Base-by-base conservation (phyloP, 1,140 invertebrate species). In the Camponotus vicinus region DNA sequence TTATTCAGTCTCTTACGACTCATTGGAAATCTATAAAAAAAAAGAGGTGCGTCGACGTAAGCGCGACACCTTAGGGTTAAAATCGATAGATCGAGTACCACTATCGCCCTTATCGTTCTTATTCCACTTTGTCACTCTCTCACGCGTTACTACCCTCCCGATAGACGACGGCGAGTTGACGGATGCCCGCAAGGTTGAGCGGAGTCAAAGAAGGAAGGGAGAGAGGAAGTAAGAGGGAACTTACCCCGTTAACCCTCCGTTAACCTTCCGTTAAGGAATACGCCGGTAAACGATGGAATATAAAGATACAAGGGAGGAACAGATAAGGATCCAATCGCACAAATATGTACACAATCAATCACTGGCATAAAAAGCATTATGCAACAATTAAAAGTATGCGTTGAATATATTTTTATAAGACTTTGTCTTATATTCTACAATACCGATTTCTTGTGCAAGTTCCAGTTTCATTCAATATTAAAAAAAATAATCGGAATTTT, bases 81-180 rank as follows among this genome's bases (percentile, higher is more conserved):
- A 75, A 83, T 83, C 79, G 69, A 83, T 83, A 75, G 69, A 73
- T 83, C 55, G 67, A 32, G 70, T 45, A 66, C 49, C 49, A 52
- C 63, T 67, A 79, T 45, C 76, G 42, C 52, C 77, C 84, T 85
- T 66, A 77, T 85, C 45, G 76, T 79, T 80, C 64, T 79, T 85
- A 78, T 69, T 80, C 77, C 75, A 52, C 75, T 79, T 79, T 85
- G 49, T 85, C 75, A 77, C 55, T 64, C 55, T 80, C 76, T 85
- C 84, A 67, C 85, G 40, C 77, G 32, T 82, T 83, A 63, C 67
- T 59, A 75, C 75, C 75, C 79, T 79, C 77, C 49, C 79, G 73
- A 89, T 83, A 37, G 85, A 82, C 88, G 78, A 89, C 59, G 37
- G 86, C 75, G 42, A 82, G 77, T 80, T 80, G 78, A 82, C 85